These are phyloP conservation scores for Ceuthmochares aereus DNA, from an alignment of 2,113 vertebrate species.

Conservation along the genomic window DNA sequence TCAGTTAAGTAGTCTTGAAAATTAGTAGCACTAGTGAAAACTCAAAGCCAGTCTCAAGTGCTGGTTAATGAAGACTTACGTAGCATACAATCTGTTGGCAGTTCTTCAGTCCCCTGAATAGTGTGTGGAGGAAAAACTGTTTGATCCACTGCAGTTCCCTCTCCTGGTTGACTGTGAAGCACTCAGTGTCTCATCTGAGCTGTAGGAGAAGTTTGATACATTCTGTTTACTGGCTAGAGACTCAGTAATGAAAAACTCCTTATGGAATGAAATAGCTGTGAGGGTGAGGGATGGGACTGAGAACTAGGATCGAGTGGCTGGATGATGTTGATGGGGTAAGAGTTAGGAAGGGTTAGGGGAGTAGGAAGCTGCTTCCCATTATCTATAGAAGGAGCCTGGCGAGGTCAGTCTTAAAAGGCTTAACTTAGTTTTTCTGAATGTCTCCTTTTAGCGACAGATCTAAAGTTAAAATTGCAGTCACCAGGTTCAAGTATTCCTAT, in stretches of 20 bases:
- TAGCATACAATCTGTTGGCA: neutral
- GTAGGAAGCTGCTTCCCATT: neutral
- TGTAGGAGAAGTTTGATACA: neutral
- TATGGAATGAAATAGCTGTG: neutral
- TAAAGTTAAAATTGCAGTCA: neutral
- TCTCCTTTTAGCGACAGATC: neutral
- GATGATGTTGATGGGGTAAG: neutral
- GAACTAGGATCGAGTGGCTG: neutral
- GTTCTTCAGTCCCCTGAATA: neutral
- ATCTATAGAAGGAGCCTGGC: neutral
- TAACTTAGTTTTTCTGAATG: neutral
- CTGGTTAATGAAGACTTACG: neutral
- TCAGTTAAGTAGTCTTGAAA: neutral
- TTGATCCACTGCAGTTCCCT: neutral
- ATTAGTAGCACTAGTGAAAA: neutral
- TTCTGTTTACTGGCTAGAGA: neutral
- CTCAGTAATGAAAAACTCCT: rapidly evolving
- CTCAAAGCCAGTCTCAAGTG: neutral
- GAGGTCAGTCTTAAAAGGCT: neutral
- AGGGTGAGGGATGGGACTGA: neutral
- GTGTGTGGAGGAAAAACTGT: neutral
- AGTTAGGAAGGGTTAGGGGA: neutral
- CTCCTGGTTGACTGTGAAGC: neutral
- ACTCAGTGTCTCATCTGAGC: neutral
- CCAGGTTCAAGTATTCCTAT: neutral